A percentile compares a stretch with the other conserved stretches of the same genome.
These are phyloP conservation scores for Bos indicus DNA, from an alignment of 2,113 vertebrate genomes.

Conservation along the genomic window DNA sequence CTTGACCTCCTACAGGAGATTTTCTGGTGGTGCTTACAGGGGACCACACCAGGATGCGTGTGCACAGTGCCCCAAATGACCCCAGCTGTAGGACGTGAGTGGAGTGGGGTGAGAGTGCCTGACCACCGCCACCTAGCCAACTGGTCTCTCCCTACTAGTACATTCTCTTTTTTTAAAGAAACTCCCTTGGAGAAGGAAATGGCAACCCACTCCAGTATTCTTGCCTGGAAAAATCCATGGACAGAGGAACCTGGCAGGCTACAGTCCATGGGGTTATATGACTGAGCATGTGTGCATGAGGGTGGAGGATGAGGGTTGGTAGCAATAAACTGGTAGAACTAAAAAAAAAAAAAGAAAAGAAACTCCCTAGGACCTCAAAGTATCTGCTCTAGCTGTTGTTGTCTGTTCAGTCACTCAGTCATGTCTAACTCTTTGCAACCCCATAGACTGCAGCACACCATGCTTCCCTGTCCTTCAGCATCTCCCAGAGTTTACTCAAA, in stretches of 20 bases:
- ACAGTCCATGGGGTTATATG: too few species aligned
- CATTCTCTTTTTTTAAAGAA: not conserved
- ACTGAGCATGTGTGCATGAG: too few species aligned
- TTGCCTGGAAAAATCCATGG: too few species aligned
- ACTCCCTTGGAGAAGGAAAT: not conserved
- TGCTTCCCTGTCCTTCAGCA: not conserved
- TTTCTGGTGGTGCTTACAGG: not conserved
- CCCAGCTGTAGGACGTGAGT: not conserved
- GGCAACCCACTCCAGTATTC: too few species aligned
- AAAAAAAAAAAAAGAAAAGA: too few species aligned
- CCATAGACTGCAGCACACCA: not conserved
- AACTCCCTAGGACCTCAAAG: not conserved
- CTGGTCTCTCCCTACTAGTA: not conserved
- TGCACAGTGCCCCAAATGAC: not conserved
- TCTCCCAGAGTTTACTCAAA: not conserved
- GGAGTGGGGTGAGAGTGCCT: not conserved
- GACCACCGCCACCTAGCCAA: not conserved
- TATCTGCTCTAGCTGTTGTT: not conserved
- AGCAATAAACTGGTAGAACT: too few species aligned
- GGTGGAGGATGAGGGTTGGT: too few species aligned
- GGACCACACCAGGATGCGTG: not conserved
- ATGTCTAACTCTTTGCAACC: not conserved
- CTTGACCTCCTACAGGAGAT: not conserved
- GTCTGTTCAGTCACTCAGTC: fast-evolving
- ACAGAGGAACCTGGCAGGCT: too few species aligned